Base-by-base conservation (phyloP, 2,888 invertebrate genomes). In the Druceiella hillmani region DNA sequence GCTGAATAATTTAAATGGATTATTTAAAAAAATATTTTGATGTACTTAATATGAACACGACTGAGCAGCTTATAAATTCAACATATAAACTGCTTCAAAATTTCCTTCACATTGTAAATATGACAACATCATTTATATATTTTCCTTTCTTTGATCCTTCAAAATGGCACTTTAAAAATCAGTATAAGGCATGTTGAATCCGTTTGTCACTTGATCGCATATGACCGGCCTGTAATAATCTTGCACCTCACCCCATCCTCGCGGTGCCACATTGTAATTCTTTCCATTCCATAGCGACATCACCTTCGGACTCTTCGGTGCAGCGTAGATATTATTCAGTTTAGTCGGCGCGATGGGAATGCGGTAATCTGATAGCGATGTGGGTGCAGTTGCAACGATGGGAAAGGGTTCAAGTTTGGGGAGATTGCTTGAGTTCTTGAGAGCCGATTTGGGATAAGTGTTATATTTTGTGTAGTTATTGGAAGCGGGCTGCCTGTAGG, bases 251-350 rank as follows among this genome's bases (percentile, higher is more conserved):
- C 80, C 79, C 87, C 90, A 90, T 1, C 89, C 89, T 17, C 88
- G 76, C 3, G 90, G 83, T 17, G 87, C 86, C 0, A 85, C 87
- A 52, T 90, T 90, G 62, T 87, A 90, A 54, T 86, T 87, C 14
- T 76, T 75, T 24, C 74, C 67, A 47, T 56, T 62, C 36, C 67
- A 65, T 20, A 70, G 50, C 2, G 67, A 64, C 32, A 66, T 37
- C 33, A 35, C 1, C 7, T 66, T 55, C 3, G 66, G 66, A 43
- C 67, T 65, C 44, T 64, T 63, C 2, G 70, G 68, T 3, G 70
- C 56, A 9, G 71, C 66, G 41, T 66, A 70, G 1, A 70, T 68
- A 49, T 69, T 70, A 38, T 69, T 72, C 31, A 72, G 36, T 48
- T 69, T 72, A 0, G 68, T 71, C 1, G 70, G 68, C 2, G 69